Base-by-base conservation (phyloP, 2,888 invertebrate species). In the Congeria kusceri region DNA sequence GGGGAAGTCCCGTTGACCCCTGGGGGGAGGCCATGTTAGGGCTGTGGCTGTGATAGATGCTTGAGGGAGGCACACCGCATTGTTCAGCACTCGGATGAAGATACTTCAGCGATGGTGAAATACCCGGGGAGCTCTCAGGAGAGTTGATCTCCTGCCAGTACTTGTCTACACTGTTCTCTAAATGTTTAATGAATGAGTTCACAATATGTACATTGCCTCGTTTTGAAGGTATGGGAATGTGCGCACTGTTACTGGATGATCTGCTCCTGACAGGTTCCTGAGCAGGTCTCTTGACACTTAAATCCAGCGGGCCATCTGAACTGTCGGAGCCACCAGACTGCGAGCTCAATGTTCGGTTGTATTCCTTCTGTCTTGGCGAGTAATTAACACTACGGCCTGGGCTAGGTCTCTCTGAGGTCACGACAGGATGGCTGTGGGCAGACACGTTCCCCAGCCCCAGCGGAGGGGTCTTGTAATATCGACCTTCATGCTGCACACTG, bases 81-180 rank as follows among this genome's bases (percentile, higher is more conserved):
- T 25, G 20, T 59, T 39, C 64, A 4, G 72, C 72, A 11, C 64
- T 28, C 9, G 58, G 32, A 11, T 39, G 39, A 11, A 39, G 39
- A 11, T 39, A 39, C 29, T 58, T 58, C 11, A 57, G 53, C 3
- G 59, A 46, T 13, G 72, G 69, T 49, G 68, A 47, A 5, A 53
- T 25, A 18, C 18, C 27, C 11, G 72, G 20, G 18, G 80, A 53
- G 23, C 72, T 59, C 39, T 70, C 69, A 39, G 75, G 72, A 13
- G 74, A 64, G 46, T 62, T 74, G 20, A 77, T 61, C 20, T 86
- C 84, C 65, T 88, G 86, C 57, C 86, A 86, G 66, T 86, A 85
- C 62, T 85, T 87, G 47, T 89, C 89, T 15, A 89, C 86, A 77
- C 88, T 89, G 76, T 83, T 87, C 69, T 90, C 89, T 53, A 89